Conservation (phyloP, 1,140 invertebrate species). For the Megalonaias nervosa region DNA sequence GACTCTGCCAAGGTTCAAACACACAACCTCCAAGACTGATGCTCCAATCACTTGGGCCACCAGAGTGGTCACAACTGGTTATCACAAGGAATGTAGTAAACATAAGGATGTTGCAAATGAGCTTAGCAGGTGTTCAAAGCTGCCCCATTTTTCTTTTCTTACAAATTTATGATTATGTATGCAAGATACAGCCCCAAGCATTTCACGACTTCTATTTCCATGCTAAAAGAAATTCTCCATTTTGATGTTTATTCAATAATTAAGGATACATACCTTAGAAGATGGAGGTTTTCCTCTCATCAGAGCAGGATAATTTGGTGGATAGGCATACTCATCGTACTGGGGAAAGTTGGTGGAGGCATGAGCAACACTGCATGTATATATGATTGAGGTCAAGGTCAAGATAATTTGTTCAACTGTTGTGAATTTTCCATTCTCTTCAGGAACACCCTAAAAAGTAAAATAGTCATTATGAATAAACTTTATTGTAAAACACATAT, state of each 20-base stretch:
- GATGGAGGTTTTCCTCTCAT: constrained; percentile 66
- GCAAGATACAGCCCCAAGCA: no score
- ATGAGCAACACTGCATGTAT: constrained; percentile 72
- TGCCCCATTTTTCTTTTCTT: no score
- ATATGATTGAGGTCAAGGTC: constrained; percentile 70
- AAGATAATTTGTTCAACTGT: constrained; percentile 66
- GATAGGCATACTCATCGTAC: constrained; percentile 72
- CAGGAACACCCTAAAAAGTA: constrained; percentile 54
- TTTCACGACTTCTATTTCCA: no score
- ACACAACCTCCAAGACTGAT: no score
- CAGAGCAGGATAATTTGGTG: constrained; percentile 73
- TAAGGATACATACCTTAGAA: constrained; percentile 65
- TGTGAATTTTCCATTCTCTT: constrained; percentile 64
- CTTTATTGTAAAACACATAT: no score
- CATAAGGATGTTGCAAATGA: no score
- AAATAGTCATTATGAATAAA: not conserved
- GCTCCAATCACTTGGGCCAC: no score
- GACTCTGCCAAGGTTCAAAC: no score
- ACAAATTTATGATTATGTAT: no score
- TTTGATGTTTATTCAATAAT: not conserved
- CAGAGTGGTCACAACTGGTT: no score
- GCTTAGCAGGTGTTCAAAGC: no score
- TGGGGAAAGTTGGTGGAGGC: constrained; percentile 72
- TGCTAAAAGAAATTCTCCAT: not conserved
- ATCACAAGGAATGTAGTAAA: no score